Base-by-base conservation (phyloP, 2,797 vertebrate genomes). In the Rhinophrynus dorsalis region DNA sequence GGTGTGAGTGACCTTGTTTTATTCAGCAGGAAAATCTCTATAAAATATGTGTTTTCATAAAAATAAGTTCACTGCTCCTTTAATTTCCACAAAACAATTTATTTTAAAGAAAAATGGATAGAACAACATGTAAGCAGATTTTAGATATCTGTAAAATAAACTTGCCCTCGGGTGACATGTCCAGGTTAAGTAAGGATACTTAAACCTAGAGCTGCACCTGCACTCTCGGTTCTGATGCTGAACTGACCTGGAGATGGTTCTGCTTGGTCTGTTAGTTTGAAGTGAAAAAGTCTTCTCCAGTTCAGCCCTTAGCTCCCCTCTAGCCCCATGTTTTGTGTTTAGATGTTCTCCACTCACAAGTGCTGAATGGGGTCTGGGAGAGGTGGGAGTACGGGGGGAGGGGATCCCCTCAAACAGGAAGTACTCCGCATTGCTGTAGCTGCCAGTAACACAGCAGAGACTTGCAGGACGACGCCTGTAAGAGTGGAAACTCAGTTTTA, bases 341-440 rank as follows among this genome's bases (percentile, higher is more conserved):
- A 23, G 20, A 33, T 55, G 51, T 2, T 65, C 45, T 42, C 52
- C 61, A 23, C 13, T 42, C 26, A 42, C 30, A 13, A 58, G 2
- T 6, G 35, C 54, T 20, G 68, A 72, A 79, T 26, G 75, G 74
- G 40, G 45, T 78, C 59, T 74, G 83, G 30, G 82, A 18, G 62
- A 62, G 24, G 52, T 51, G 23, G 61, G 59, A 1, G 44, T 57
- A 15, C 48, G 52, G 7, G 67, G 90, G 82, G 2, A 90, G 85
- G 27, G 30, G 40, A 92, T 76, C 1, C 87, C 89, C 77, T 94
- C 92, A 15, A 93, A 91, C 72, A 94, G 90, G 80, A 91, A 91
- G 82, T 93, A 94, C 45, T 92, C 91, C 5, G 92, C 92, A 71
- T 93, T 94, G 77, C 90, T 94, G 84, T 92, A 94, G 80, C 91